phyloP scores from a whole-genome alignment of 2,113 vertebrate species.

The Sprattus sprattus region DNA sequence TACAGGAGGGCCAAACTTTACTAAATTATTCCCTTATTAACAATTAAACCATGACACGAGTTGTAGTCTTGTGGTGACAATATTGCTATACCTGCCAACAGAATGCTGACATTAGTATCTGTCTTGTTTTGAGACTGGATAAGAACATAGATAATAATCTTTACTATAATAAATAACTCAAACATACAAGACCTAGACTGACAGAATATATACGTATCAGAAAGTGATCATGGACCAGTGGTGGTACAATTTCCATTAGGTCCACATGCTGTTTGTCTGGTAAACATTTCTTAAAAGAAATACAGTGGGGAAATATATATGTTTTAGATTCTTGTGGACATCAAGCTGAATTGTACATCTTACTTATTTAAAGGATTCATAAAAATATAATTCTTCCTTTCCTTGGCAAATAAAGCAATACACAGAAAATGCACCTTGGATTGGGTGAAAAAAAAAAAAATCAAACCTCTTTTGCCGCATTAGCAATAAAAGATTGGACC shows the following conservation, averaged over 20 bases:
- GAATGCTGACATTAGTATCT: not conserved
- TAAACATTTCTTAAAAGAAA: not conserved
- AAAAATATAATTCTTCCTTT: not conserved
- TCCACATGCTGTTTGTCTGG: not conserved
- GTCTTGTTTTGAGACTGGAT: not conserved
- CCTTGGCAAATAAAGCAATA: not conserved
- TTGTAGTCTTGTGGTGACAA: not conserved
- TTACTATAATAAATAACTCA: slow-evolving; percentile 6
- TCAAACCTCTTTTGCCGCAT: not conserved
- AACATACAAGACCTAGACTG: slow-evolving; percentile 1
- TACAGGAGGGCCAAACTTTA: not conserved
- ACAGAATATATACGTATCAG: not conserved
- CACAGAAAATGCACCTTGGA: not conserved
- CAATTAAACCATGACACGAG: not conserved
- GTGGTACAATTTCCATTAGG: not conserved
- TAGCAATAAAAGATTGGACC: not conserved
- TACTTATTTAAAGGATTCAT: slow-evolving; percentile 20
- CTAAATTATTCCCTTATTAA: not conserved
- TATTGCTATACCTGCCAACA: not conserved
- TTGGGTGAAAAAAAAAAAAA: not conserved
- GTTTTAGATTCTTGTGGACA: not conserved
- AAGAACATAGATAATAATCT: not conserved
- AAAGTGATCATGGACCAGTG: not conserved
- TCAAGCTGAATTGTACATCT: not conserved
- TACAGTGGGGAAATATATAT: not conserved